Evolutionary conservation across 2,888 invertebrate species (phyloP).

Genomic region (Hyalella azteca): DNA sequence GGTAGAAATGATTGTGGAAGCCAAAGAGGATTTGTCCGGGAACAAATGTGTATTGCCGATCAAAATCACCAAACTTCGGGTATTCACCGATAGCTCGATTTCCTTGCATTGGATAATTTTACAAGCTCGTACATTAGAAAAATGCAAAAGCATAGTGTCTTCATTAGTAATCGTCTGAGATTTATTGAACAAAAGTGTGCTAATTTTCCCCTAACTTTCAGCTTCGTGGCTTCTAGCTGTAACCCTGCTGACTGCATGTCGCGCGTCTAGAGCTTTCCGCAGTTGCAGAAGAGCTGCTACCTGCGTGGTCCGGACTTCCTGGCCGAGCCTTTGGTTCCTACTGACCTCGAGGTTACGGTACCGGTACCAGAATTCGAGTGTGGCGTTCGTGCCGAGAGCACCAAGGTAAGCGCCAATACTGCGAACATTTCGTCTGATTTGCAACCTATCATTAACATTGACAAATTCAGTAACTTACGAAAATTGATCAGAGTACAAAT

Average conservation of each 20-base stretch:
- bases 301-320: neutral
- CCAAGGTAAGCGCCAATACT: neutral
- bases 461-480: neutral
- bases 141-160: neutral
- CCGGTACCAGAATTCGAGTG: neutral
- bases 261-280: neutral
- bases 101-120: neutral
- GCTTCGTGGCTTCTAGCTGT: neutral
- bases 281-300: neutral
- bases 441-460: neutral
- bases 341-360: neutral
- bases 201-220: neutral
- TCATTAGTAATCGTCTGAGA: neutral
- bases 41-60: neutral
- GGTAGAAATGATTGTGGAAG: neutral
- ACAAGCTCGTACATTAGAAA: neutral
- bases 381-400: neutral
- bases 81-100: neutral
- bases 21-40: neutral
- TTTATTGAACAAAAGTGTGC: neutral
- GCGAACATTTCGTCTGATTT: neutral
- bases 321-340: neutral
- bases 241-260: constrained; percentile 28
- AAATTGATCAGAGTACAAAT: neutral
- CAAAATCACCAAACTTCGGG: neutral